Evolutionary conservation across 2,797 vertebrate genomes (phyloP).

Genomic region (Psittacula echo): DNA sequence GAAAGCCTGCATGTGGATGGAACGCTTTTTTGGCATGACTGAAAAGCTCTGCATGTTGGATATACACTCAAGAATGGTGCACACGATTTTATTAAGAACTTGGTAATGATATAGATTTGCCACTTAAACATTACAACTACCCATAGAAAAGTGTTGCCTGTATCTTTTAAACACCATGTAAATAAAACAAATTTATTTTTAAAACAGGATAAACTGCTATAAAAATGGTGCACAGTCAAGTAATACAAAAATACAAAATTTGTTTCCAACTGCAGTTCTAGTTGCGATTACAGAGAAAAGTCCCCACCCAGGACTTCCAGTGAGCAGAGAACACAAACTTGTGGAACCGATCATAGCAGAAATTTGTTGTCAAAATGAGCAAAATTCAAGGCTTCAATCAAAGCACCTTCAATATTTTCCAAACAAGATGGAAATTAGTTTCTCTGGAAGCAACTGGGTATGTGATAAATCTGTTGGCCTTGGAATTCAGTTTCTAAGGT

Average conservation of each 20-base stretch:
- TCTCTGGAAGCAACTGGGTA: constrained; percentile 32
- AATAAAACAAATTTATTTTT: constrained; percentile 80
- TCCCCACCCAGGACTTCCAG: constrained; percentile 58
- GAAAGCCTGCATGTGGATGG: constrained; percentile 1
- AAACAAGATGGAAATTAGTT: constrained; percentile 31
- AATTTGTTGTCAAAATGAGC: constrained; percentile 65
- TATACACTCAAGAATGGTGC: constrained; percentile 46
- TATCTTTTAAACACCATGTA: constrained; percentile 78
- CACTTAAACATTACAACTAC: constrained; percentile 72
- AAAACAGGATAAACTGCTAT: constrained; percentile 80
- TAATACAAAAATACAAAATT: constrained; percentile 85
- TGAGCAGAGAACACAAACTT: constrained; percentile 59
- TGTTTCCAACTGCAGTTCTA: constrained; percentile 77
- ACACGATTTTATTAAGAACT: constrained; percentile 31
- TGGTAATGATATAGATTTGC: constrained; percentile 51
- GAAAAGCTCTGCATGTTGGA: constrained; percentile 29
- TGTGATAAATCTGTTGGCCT: not conserved
- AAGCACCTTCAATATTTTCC: constrained; percentile 46
- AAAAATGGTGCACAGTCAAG: constrained; percentile 82
- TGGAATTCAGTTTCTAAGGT: constrained; percentile 59
- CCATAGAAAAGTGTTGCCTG: constrained; percentile 72
- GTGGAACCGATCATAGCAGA: constrained; percentile 48
- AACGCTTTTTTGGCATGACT: constrained; percentile 38
- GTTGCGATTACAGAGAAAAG: constrained; percentile 77
- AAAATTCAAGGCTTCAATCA: constrained; percentile 63